Percentiles rank a stretch among this genome's conserved stretches.
Evolutionary conservation across 2,888 invertebrate genomes (phyloP).

Genomic region (Lapara coniferarum): DNA sequence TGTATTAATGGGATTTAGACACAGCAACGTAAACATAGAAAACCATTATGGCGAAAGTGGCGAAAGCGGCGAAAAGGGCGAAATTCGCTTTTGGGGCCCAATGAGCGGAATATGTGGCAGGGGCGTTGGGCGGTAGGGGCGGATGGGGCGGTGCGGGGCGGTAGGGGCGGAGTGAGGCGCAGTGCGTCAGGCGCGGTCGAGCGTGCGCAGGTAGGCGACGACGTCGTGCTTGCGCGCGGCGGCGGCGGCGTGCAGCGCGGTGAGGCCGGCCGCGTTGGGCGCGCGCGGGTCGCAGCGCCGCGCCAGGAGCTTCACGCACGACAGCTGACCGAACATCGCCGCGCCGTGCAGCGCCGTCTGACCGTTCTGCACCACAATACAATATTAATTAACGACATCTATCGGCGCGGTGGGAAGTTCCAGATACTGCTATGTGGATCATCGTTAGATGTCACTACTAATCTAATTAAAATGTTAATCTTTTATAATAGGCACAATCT

Average conservation of each 20-base stretch:
- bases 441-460: no score
- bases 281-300: conserved; percentile 85
- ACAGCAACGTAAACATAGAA: no score
- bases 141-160: neutral
- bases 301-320: conserved; percentile 74
- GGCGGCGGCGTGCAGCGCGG: conserved; percentile 85
- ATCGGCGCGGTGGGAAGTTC: no score
- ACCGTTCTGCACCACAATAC: conserved; percentile 88
- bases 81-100: no score
- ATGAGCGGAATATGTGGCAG: neutral
- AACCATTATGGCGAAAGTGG: no score
- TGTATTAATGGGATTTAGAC: no score
- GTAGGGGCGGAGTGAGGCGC: neutral
- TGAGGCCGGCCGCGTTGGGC: conserved; percentile 85
- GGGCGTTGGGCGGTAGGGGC: neutral
- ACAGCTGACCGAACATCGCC: conserved; percentile 92
- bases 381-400: no score
- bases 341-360: conserved; percentile 96
- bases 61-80: no score
- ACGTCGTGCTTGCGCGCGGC: conserved; percentile 80
- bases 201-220: conserved; percentile 55
- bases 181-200: conserved; percentile 28
- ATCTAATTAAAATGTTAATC: no score
- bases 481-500: no score
- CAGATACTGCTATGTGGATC: no score